Evolutionary conservation across 1,140 invertebrate genomes (phyloP), one percentile per base, ranked within the genome.

Genomic region (Ceratina calcarata): DNA sequence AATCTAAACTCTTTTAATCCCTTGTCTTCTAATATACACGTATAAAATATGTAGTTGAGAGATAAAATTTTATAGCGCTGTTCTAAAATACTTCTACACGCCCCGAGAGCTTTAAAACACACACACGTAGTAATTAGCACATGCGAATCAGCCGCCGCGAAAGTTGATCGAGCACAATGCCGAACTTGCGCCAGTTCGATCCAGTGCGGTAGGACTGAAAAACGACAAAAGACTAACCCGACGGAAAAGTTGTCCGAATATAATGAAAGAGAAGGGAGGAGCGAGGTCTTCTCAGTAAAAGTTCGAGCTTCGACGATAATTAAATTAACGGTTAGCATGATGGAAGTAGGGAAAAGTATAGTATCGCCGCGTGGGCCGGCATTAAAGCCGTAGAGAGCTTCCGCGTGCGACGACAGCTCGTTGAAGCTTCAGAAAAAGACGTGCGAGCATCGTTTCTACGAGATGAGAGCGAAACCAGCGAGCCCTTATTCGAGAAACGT

Each of bases 321-420:
- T 86, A 69, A 89, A 89, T 89, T 89, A 89, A 86, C 81, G 77
- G 20, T 55, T 60, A 0, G 7, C 3, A 2, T 20, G 58, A 24
- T 3, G 22, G 2, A 32, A n/a, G 22, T 8, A 27, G 8, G 66
- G 18, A 18, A 16, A 37, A 32, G 24, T 55, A 53, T 57, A 27
- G 73, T 76, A 75, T 81, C 85, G 86, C 85, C 75, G 77, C 72
- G 82, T 60, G 81, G 80, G 2, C 2, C 64, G 82, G 87, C 85
- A 81, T 81, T 45, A 87, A 89, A 89, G 88, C 88, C 86, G 69
- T 88, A 89, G 80, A 80, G 67, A 81, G 80, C 12, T 53, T 53
- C 24, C 68, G 67, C 69, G 65, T 49, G 75, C 37, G 75, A 66
- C 22, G 69, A 22, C 53, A 80, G 74, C 53, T 72, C 73, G 71